Base-by-base conservation (phyloP, 2,888 invertebrate species). In the Pammene aurita region DNA sequence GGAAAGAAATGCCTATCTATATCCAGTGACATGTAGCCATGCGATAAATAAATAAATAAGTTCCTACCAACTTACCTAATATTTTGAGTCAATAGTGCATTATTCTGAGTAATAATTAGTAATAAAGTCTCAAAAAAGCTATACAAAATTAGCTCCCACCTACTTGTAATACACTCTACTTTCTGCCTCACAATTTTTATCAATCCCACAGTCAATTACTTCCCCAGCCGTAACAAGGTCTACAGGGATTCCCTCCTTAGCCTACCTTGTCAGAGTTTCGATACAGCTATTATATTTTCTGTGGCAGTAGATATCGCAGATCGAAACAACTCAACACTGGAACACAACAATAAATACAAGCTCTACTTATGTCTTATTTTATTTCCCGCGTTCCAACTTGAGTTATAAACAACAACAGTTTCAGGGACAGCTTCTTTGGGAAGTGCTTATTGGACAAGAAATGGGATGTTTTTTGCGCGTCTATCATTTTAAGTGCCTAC, bases 401-500 rank as follows among this genome's bases (percentile, higher is more conserved):
- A 26, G 18, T 10, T 9, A 42, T 26, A 57, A 66, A 66, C 65
- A 38, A 57, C 38, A 38, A 26, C 11, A 18, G 50, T 50, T 18
- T 48, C 48, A 16, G 14, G 16, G 50, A 5, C 42, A 42, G 42
- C 42, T 11, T 42, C 5, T 42, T 11, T 11, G 42, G 42, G 42
- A 11, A 7, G 42, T 11, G 13, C 42, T 42, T 38, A 7, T 2
- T 38, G 7, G 38, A 38, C 9, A 38, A 9, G 1, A 38, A 38
- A 42, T 42, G 11, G 1, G 11, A 9, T 42, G 9, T 9, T 38
- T 38, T 38, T 38, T 26, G 4, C 26, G 26, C 26, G 26, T 42
- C 42, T 42, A 42, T 42, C 38, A 1, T 11, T 38, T 38, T 38
- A 38, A 6, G 38, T 38, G 6, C 1, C 38, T 7, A 38, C 6